phyloP scores from a whole-genome alignment of 2,797 vertebrate genomes.

The Novumbra hubbsi region DNA sequence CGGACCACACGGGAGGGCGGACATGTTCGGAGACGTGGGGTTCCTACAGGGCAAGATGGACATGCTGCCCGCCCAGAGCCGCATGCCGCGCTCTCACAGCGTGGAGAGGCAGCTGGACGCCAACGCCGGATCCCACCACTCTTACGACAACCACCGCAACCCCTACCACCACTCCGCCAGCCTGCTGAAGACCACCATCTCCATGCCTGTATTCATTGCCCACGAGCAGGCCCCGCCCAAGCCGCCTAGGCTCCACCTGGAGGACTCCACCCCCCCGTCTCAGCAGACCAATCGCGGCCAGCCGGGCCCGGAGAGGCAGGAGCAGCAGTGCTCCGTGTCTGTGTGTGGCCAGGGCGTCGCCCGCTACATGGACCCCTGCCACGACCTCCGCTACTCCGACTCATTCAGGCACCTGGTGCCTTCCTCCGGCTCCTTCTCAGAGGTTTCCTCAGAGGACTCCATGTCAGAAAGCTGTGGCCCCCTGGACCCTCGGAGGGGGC shows the following conservation, averaged over 20 bases:
- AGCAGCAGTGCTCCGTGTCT: slow-evolving; percentile 55
- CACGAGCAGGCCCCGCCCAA: slow-evolving; percentile 81
- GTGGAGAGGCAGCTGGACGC: slow-evolving; percentile 53
- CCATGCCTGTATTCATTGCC: slow-evolving; percentile 74
- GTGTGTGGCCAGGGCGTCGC: slow-evolving; percentile 57
- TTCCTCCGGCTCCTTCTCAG: slow-evolving; percentile 73
- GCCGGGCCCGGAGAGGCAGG: slow-evolving; percentile 14
- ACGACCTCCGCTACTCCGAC: slow-evolving; percentile 61
- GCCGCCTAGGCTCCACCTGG: slow-evolving; percentile 79
- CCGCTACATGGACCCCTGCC: slow-evolving; percentile 54
- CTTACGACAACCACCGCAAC: slow-evolving; percentile 63
- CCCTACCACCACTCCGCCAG: slow-evolving; percentile 57
- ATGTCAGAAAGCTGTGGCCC: slow-evolving; percentile 64
- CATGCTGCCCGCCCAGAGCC: slow-evolving; percentile 67
- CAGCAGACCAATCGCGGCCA: not conserved
- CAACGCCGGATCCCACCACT: slow-evolving; percentile 35
- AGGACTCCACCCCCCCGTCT: slow-evolving; percentile 55
- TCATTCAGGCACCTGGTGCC: slow-evolving; percentile 66
- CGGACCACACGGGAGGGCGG: slow-evolving; percentile 72
- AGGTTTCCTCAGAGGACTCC: slow-evolving; percentile 79
- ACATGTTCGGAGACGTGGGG: slow-evolving; percentile 84
- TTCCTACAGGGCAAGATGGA: slow-evolving; percentile 80
- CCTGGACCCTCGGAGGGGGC: slow-evolving; percentile 62
- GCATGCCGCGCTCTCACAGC: slow-evolving; percentile 55
- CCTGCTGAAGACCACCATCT: slow-evolving; percentile 75